Evolutionary conservation across 2,797 vertebrate genomes (phyloP).

Genomic region (Sebastes minor): DNA sequence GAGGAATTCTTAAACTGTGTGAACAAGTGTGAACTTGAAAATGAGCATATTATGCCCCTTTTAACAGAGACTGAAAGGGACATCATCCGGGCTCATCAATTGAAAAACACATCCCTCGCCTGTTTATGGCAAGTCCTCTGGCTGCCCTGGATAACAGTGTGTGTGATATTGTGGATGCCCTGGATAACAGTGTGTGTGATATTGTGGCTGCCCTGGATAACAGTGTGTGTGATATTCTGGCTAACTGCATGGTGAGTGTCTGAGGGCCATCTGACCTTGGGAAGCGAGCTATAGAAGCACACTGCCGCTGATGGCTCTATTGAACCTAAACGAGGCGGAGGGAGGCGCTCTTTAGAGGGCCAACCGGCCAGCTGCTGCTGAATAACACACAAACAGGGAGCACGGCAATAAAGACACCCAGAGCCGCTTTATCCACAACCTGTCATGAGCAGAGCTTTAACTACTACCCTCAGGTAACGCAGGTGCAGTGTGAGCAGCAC

Average conservation of each 20-base stretch:
- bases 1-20: too few relatives aligned
- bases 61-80: not conserved
- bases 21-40: not conserved
- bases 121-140: not conserved
- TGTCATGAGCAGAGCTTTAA: conserved; percentile 39
- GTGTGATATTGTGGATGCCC: not conserved
- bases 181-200: not conserved
- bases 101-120: not conserved
- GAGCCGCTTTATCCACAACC: conserved; percentile 25
- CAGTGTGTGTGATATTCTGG: not conserved
- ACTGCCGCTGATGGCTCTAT: conserved; percentile 23
- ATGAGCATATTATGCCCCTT: too few relatives aligned
- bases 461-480: conserved; percentile 19
- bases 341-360: conserved; percentile 22
- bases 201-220: too few relatives aligned
- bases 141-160: conserved; percentile 14
- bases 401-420: conserved; percentile 36
- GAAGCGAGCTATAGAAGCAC: conserved; percentile 4
- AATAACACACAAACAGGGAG: conserved; percentile 26
- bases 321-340: conserved; percentile 34
- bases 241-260: conserved; percentile 18
- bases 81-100: not conserved
- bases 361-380: conserved; percentile 11
- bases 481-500: not conserved
- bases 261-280: conserved; percentile 38